phyloP scores from a whole-genome alignment of 2,888 invertebrate genomes.

The Drosophila anomalipes region DNA sequence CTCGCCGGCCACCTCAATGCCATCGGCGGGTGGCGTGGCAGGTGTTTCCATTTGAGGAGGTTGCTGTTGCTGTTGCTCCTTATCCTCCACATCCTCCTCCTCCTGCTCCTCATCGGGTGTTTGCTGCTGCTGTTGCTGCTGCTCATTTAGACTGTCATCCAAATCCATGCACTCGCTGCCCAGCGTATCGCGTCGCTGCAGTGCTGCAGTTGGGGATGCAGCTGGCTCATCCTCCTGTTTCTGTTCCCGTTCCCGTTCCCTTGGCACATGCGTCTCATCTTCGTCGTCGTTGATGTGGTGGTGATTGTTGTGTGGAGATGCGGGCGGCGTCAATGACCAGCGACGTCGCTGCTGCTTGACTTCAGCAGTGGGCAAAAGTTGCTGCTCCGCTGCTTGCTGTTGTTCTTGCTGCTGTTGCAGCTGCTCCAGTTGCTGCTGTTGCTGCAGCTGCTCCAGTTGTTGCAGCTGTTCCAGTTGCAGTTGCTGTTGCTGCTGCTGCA shows the following conservation, averaged over 20 bases:
- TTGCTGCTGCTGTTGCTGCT: not conserved
- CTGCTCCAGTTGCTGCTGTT: conserved; percentile 1
- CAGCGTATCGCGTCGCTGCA: conserved; percentile 63
- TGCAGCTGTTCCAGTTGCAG: conserved; percentile 14
- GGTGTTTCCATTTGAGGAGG: not conserved
- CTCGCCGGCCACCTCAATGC: conserved; percentile 87
- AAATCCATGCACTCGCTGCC: conserved; percentile 75
- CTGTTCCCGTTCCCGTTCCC: conserved; percentile 9
- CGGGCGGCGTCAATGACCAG: conserved; percentile 82
- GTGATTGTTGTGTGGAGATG: conserved; percentile 73
- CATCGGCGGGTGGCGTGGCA: conserved; percentile 77
- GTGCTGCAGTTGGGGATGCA: not conserved
- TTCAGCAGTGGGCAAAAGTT: not conserved
- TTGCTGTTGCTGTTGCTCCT: conserved; percentile 2
- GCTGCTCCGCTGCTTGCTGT: conserved; percentile 18
- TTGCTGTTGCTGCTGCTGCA: conserved; percentile 20
- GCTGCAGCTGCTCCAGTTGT: conserved; percentile 36
- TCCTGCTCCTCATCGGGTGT: not conserved
- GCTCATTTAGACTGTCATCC: conserved; percentile 55
- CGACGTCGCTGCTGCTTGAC: conserved; percentile 60
- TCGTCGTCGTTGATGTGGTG: conserved; percentile 44
- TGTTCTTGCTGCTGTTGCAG: conserved; percentile 2
- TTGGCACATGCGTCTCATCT: conserved; percentile 32
- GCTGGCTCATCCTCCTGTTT: not conserved
- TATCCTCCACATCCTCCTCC: not conserved